Base-by-base conservation (phyloP, 2,797 vertebrate genomes). In the Hydrolagus colliei region DNA sequence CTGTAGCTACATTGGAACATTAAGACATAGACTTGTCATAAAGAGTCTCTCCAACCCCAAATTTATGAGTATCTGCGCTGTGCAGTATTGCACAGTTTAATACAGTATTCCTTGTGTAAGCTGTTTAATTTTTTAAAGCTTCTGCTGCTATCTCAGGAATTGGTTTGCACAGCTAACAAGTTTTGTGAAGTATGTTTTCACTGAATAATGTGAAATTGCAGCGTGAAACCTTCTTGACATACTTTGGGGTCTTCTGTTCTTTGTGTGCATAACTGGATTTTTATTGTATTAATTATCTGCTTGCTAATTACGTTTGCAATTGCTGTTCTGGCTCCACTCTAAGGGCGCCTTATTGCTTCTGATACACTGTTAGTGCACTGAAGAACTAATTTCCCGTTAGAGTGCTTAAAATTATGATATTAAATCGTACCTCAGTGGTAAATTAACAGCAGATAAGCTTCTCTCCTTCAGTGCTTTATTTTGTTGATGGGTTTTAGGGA, bases 281-380 rank as follows among this genome's bases (percentile, higher is more conserved):
- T 84, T 84, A 84, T 71, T 68, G 27, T 52, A 71, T 71, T 84
- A 84, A 84, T 82, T 82, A 68, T 82, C 63, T 82, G 78, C 22
- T 67, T 18, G 79, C 32, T 68, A 71, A 84, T 84, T 68, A 84
- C 18, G 1, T 14, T 68, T 27, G 20, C 79, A 71, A 41, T 82
- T 41, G 62, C 22, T 65, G 79, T 82, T 82, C 68, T 68, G 79
- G 13, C 41, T 68, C 9, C 27, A 68, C 79, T 35, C 4, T 52
- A 52, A 10, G 12, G 22, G 79, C 41, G 18, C 41, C 75, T 84
- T 35, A 32, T 10, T 84, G 27, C 32, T 61, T 16, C 65, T 71
- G 79, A 41, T 4, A 16, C 59, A 67, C 22, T 35, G 4, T 7
- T 35, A 67, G 14, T 52, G 9, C 2, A 67, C 67, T 84, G 68